Conservation (phyloP, 1,140 invertebrate genomes). For the Centruroides sculpturatus region DNA sequence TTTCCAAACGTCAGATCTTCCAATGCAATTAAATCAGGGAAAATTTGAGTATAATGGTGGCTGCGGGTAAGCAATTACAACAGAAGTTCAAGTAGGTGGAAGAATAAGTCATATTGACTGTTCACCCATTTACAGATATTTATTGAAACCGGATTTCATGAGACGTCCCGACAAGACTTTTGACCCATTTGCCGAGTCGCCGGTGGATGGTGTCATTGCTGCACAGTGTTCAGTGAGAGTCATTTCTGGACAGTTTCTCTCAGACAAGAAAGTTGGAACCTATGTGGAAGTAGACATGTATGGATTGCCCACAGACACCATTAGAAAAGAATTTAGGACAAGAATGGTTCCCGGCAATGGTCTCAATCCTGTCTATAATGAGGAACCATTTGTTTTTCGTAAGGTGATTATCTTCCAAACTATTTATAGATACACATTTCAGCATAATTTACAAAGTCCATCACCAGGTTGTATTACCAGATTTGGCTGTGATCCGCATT, state of each 20-base stretch:
- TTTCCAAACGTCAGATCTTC: constrained; percentile 97
- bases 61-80: constrained; percentile 40
- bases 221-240: constrained; percentile 95
- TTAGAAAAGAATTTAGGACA: constrained; percentile 94
- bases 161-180: constrained; percentile 85
- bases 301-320: constrained; percentile 95
- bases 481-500: constrained; percentile 90
- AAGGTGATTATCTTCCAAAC: constrained; percentile 46
- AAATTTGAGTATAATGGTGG: constrained; percentile 96
- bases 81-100: too few relatives aligned
- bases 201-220: constrained; percentile 98
- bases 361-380: constrained; percentile 94
- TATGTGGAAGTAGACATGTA: constrained; percentile 99
- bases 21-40: constrained; percentile 99
- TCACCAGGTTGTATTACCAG: constrained; percentile 78
- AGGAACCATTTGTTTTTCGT: constrained; percentile 93
- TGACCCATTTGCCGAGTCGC: constrained; percentile 98
- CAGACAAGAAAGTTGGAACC: constrained; percentile 95
- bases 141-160: constrained; percentile 99
- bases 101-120: too few relatives aligned
- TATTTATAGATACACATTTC: too few relatives aligned
- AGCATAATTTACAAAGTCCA: too few relatives aligned
- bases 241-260: constrained; percentile 98
- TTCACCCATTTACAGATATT: constrained; percentile 59
- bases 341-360: constrained; percentile 91